Percentiles rank a stretch among this genome's conserved stretches.
These are phyloP conservation scores for Sphaeramia orbicularis DNA, from an alignment of 2,797 vertebrate genomes.

Conservation along the genomic window DNA sequence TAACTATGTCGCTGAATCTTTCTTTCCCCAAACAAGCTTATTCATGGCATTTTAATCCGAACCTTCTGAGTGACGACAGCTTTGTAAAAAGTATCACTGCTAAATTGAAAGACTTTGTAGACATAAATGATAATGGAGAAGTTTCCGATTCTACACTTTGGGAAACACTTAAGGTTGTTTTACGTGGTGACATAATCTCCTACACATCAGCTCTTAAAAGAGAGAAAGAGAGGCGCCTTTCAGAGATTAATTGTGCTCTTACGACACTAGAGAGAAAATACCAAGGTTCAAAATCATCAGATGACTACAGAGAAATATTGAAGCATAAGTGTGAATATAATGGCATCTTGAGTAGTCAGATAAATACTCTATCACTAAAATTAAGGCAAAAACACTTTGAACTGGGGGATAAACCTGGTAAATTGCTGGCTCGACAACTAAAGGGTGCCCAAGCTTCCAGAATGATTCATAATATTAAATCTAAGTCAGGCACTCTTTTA, in stretches of 20 bases:
- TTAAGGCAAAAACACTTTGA: slow-evolving; percentile 2
- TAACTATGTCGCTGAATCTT: background rate
- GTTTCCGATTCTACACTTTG: background rate
- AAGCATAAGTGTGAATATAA: slow-evolving; percentile 9
- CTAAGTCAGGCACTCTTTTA: slow-evolving; percentile 2
- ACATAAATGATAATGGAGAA: slow-evolving; percentile 1
- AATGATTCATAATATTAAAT: slow-evolving; percentile 8
- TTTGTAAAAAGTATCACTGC: background rate
- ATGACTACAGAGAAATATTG: slow-evolving; percentile 3
- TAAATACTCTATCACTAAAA: background rate
- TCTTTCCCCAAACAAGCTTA: slow-evolving; percentile 9
- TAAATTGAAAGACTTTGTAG: background rate
- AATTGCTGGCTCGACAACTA: background rate
- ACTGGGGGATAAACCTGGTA: slow-evolving; percentile 1
- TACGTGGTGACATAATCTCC: too few species aligned
- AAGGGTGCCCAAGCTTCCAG: slow-evolving; percentile 2
- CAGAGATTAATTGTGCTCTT: background rate
- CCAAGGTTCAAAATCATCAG: background rate
- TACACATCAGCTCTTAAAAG: background rate
- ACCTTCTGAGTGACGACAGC: background rate
- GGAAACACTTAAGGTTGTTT: too few species aligned
- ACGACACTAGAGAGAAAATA: background rate
- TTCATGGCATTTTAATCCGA: slow-evolving; percentile 1
- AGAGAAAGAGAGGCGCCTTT: background rate
- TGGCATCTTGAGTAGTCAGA: background rate